phyloP scores from a whole-genome alignment of 2,888 invertebrate species.

The Eubasilissa splendida region DNA sequence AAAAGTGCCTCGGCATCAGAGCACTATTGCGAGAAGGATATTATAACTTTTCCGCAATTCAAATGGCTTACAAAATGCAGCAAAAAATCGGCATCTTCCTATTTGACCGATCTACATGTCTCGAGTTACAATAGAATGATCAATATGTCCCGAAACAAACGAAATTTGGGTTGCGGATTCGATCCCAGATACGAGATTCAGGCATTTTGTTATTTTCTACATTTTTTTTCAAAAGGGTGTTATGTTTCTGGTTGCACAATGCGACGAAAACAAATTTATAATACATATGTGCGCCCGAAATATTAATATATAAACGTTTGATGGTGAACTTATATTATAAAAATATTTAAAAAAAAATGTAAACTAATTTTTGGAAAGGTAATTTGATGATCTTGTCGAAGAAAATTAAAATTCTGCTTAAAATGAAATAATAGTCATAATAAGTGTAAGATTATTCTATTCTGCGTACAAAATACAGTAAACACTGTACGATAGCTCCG shows the following conservation, averaged over 20 bases:
- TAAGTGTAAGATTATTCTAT: neutral
- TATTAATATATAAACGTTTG: neutral
- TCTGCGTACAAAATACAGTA: too few species aligned
- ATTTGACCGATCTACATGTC: slow-evolving; percentile 57
- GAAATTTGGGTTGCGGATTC: slow-evolving; percentile 47
- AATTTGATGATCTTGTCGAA: neutral
- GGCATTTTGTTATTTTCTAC: slow-evolving; percentile 34
- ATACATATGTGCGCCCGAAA: slow-evolving; percentile 23
- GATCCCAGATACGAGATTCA: slow-evolving; percentile 40
- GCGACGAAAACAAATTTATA: slow-evolving; percentile 53
- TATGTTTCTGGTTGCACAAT: slow-evolving; percentile 54
- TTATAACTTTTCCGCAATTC: slow-evolving; percentile 34
- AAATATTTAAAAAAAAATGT: too few species aligned
- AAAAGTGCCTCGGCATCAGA: neutral
- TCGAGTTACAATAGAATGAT: slow-evolving; percentile 56
- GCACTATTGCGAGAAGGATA: too few species aligned
- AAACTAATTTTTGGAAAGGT: neutral
- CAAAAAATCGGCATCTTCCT: slow-evolving; percentile 57
- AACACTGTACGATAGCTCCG: too few species aligned
- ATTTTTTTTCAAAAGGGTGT: slow-evolving; percentile 50
- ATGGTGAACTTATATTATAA: too few species aligned
- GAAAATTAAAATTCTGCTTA: neutral
- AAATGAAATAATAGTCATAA: neutral
- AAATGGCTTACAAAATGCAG: slow-evolving; percentile 39
- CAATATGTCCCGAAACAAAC: slow-evolving; percentile 56